Evolutionary conservation across 2,888 invertebrate species (phyloP), one percentile per base, ranked within the genome.

Genomic region (Mesoligia furuncula): DNA sequence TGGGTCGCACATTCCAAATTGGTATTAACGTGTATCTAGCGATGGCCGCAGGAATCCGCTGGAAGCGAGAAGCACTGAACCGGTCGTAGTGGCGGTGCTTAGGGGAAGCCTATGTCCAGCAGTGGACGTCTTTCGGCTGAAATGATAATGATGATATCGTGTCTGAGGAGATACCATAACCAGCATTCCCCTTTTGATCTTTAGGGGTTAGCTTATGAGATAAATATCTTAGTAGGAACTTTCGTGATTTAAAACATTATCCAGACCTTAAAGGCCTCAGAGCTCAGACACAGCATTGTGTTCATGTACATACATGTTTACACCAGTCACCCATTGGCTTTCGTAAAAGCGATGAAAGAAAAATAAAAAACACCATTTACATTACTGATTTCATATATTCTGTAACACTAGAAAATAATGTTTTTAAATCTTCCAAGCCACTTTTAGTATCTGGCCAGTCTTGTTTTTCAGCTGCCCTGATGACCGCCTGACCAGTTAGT

Each of bases 401-500:
- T 54, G 95, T 95, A 65, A 94, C 93, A 86, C 84, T 90, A 85
- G 86, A 85, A 86, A 94, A 95, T 73, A 93, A 81, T 42, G 89
- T 85, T 87, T 92, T 93, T 76, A 97, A 89, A 31, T 93, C 90
- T 64, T 92, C 92, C 42, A 97, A 89, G 15, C 86, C 80, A 1
- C 89, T 89, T 71, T 93, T 90, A 11, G 93, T 95, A 77, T 97
- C 95, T 0, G 95, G 93, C 95, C 95, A 97, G 87, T 93, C 94
- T 88, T 95, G 97, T 91, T 94, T 95, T 77, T 95, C 95, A 0
- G 94, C 94, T 0, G 97, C 96, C 62, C 96, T 93, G 54, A 97
- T 89, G n/a, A 97, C 97, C 0, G 97, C 97, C 75, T 97, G 97
- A 2, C 96, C 96, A 0, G 97, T 96, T n/a, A 97, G 91, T 0